Percentiles rank a stretch among this genome's conserved stretches.
These are phyloP conservation scores for Lepetodrilus schrolli DNA, from an alignment of 2,888 invertebrate genomes.

Conservation along the genomic window DNA sequence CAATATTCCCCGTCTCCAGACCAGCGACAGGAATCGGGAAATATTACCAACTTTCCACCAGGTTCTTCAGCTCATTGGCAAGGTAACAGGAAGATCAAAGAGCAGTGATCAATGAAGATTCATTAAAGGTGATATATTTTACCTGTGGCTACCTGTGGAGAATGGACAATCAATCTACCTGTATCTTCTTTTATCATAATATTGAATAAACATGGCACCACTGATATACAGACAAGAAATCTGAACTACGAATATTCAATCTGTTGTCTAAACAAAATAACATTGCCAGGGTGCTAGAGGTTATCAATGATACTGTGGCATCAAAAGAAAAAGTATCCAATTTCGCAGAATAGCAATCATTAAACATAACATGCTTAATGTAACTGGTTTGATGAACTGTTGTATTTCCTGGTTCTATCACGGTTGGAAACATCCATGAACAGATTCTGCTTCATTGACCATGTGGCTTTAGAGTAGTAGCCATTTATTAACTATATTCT, in stretches of 20 bases:
- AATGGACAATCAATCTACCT: background rate
- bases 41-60: background rate
- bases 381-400: no score
- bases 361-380: no score
- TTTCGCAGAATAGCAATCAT: no score
- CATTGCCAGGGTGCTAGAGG: background rate
- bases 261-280: conserved; percentile 8
- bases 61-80: background rate
- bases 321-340: no score
- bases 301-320: background rate
- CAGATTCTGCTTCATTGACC: no score
- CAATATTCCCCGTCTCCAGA: no score
- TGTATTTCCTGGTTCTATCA: no score
- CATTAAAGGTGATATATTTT: background rate
- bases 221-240: background rate
- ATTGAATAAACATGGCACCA: background rate
- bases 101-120: background rate
- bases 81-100: background rate
- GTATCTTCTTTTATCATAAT: background rate
- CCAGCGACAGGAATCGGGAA: no score
- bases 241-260: background rate
- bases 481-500: no score
- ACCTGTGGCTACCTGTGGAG: background rate
- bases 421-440: no score
- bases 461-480: no score